Conservation (phyloP, 2,113 vertebrate species). For the Rafetus swinhoei region DNA sequence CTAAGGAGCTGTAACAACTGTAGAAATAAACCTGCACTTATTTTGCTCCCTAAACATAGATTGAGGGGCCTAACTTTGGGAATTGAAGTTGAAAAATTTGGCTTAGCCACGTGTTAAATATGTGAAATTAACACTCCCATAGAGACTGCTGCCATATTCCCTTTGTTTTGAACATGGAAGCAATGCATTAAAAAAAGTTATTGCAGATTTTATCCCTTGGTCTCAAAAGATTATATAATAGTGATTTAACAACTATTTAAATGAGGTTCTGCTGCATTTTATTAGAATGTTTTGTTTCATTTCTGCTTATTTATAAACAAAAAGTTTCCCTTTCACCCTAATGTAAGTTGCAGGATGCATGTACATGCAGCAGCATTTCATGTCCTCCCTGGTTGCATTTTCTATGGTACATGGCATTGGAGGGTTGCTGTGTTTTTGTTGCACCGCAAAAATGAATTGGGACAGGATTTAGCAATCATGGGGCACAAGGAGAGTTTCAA, state of each 20-base stretch:
- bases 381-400: not conserved
- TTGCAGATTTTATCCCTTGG: slow-evolving; percentile 50
- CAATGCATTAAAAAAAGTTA: not conserved
- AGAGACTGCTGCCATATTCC: slow-evolving; percentile 11
- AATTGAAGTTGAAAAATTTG: not conserved
- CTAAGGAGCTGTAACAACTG: not conserved
- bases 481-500: fast-evolving
- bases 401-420: not conserved
- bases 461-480: fast-evolving
- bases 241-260: slow-evolving; percentile 52
- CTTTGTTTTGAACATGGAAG: not conserved
- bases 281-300: not conserved
- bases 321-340: not conserved
- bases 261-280: not conserved
- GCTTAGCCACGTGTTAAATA: fast-evolving
- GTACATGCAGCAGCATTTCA: not conserved
- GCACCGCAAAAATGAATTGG: fast-evolving
- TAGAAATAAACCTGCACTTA: not conserved
- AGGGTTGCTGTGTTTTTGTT: not conserved
- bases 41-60: not conserved
- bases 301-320: not conserved
- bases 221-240: slow-evolving; percentile 29
- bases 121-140: slow-evolving; percentile 35
- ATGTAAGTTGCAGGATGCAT: not conserved
- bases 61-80: slow-evolving; percentile 19